Conservation (phyloP, 2,113 vertebrate genomes). For the Aegithalos caudatus region DNA sequence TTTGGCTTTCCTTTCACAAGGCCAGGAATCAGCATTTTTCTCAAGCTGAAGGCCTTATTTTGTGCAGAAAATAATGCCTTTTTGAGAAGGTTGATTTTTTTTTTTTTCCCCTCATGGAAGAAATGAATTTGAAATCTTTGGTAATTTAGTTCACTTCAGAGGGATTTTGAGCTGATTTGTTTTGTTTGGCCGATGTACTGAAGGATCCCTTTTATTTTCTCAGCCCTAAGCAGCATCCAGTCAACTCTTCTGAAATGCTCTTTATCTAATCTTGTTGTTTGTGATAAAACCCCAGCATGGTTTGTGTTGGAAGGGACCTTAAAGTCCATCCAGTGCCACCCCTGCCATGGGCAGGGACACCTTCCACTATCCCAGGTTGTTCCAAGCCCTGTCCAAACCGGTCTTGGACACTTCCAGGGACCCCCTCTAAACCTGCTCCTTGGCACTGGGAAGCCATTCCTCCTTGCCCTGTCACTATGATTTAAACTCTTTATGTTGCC, state of each 20-base stretch:
- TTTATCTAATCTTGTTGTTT: not conserved
- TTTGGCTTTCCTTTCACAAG: not conserved
- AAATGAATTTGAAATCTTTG: not conserved
- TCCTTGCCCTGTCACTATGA: not conserved
- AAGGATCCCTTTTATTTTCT: constrained; percentile 20
- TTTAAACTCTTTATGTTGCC: not conserved
- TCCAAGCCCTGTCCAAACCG: not conserved
- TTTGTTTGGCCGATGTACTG: not conserved
- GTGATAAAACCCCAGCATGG: not conserved
- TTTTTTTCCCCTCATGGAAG: not conserved
- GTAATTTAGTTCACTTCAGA: not conserved
- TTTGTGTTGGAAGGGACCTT: not conserved
- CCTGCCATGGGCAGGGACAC: not conserved
- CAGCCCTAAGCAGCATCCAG: not conserved
- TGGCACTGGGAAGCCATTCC: not conserved
- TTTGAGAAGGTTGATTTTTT: not conserved
- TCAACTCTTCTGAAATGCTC: not conserved
- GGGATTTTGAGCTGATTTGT: not conserved
- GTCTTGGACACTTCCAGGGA: not conserved
- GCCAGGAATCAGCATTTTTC: not conserved
- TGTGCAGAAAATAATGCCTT: not conserved
- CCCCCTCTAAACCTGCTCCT: not conserved
- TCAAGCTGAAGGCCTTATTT: not conserved
- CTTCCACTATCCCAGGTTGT: accelerated
- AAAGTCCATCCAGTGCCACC: accelerated